A percentile compares a stretch with the other conserved stretches of the same genome.
phyloP scores from a whole-genome alignment of 2,888 invertebrate genomes.

The Masnerella sp. region DNA sequence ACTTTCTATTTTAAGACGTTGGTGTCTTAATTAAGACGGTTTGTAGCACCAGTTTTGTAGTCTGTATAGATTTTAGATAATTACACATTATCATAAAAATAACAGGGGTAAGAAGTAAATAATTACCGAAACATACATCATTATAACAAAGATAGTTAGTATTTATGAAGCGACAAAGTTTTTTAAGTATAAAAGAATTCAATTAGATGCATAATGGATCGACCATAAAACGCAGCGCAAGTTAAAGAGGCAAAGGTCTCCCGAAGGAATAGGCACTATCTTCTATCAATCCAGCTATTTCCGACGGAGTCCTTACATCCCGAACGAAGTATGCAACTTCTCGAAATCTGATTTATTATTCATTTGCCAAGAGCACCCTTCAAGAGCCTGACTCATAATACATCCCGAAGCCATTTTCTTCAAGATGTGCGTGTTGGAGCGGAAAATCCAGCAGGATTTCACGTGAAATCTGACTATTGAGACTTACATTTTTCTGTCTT shows the following conservation, averaged over 20 bases:
- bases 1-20: too few species aligned
- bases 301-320: conserved; percentile 65
- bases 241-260: conserved; percentile 73
- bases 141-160: too few species aligned
- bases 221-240: conserved; percentile 66
- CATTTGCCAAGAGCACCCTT: conserved; percentile 63
- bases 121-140: too few species aligned
- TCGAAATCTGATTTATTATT: conserved; percentile 74
- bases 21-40: too few species aligned
- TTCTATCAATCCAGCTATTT: conserved; percentile 67
- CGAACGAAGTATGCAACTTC: conserved; percentile 72
- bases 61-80: too few species aligned
- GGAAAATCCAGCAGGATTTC: conserved; percentile 60
- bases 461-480: conserved; percentile 60
- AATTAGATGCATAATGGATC: conserved; percentile 75
- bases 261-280: conserved; percentile 70
- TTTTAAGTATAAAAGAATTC: conserved; percentile 67
- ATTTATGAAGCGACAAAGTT: too few species aligned
- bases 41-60: too few species aligned
- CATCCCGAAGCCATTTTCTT: conserved; percentile 57
- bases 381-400: conserved; percentile 59
- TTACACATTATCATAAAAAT: too few species aligned
- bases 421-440: conserved; percentile 56
- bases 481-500: conserved; percentile 58
- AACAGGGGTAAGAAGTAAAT: too few species aligned